Evolutionary conservation across 2,113 vertebrate species (phyloP).

Genomic region (Stictonetta naevosa): DNA sequence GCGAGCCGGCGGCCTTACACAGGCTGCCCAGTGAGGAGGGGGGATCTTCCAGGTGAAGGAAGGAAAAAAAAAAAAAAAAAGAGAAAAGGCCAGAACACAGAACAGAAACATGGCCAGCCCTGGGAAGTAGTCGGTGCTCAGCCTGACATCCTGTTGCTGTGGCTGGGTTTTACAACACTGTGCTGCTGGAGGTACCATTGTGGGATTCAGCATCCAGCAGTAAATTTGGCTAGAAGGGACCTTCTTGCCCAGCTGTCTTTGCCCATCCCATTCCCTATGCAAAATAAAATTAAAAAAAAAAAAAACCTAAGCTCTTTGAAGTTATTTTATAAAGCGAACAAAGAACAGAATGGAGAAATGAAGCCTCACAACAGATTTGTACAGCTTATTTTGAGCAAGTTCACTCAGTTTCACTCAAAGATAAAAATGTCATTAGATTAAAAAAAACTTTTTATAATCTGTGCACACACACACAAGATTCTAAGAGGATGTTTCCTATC

Average conservation of each 20-base stretch:
- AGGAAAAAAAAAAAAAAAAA: neutral
- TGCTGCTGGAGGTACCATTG: too few species aligned
- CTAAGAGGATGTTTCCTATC: neutral
- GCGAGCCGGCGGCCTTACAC: neutral
- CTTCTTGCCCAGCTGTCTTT: neutral
- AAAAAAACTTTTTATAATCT: neutral
- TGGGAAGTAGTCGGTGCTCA: neutral
- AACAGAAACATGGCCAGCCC: rapidly evolving
- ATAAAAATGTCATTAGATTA: neutral
- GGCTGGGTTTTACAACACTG: neutral
- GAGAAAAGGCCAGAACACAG: neutral
- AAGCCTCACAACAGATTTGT: neutral
- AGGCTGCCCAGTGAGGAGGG: neutral
- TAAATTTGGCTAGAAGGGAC: neutral
- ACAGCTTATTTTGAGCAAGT: neutral
- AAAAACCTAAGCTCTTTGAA: neutral
- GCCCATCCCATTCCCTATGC: neutral
- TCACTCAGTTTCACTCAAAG: neutral
- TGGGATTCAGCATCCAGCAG: neutral
- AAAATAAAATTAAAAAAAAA: neutral
- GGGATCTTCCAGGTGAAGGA: neutral
- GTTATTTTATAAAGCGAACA: neutral
- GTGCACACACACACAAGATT: neutral
- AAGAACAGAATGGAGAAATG: neutral
- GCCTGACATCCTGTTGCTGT: neutral